phyloP scores from a whole-genome alignment of 1,140 invertebrate genomes.

The Anadara kagoshimensis region DNA sequence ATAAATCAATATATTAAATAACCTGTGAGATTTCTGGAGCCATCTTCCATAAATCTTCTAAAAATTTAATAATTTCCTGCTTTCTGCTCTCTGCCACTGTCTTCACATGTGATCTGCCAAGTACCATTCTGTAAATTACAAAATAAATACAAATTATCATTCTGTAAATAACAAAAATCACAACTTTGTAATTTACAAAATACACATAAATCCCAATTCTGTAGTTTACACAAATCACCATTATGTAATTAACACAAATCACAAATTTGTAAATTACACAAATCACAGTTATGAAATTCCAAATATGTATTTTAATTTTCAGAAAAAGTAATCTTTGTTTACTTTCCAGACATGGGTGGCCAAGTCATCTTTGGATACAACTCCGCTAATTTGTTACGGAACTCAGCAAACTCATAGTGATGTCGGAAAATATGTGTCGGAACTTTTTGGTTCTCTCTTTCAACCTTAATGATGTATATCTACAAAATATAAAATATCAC shows the following conservation, averaged over 20 bases:
- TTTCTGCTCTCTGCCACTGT: slow-evolving; percentile 93
- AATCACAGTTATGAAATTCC: too few species aligned
- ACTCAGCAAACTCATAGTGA: slow-evolving; percentile 97
- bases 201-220: too few species aligned
- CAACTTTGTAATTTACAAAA: not conserved
- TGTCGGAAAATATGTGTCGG: slow-evolving; percentile 91
- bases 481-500: slow-evolving; percentile 53
- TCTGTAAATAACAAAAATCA: not conserved
- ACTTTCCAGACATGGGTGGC: slow-evolving; percentile 70
- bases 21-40: slow-evolving; percentile 88
- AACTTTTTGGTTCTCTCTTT: slow-evolving; percentile 88
- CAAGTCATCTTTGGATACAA: slow-evolving; percentile 91
- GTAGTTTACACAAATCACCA: too few species aligned
- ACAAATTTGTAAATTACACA: too few species aligned
- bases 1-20: slow-evolving; percentile 34
- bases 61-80: slow-evolving; percentile 90
- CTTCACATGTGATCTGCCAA: slow-evolving; percentile 94
- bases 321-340: too few species aligned
- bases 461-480: slow-evolving; percentile 92
- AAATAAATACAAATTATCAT: not conserved
- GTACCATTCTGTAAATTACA: slow-evolving; percentile 51
- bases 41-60: slow-evolving; percentile 88
- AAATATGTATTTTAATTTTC: too few species aligned
- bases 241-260: too few species aligned
- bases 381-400: slow-evolving; percentile 94